Conservation (phyloP, 2,113 vertebrate genomes). For the Anolis sagrei region DNA sequence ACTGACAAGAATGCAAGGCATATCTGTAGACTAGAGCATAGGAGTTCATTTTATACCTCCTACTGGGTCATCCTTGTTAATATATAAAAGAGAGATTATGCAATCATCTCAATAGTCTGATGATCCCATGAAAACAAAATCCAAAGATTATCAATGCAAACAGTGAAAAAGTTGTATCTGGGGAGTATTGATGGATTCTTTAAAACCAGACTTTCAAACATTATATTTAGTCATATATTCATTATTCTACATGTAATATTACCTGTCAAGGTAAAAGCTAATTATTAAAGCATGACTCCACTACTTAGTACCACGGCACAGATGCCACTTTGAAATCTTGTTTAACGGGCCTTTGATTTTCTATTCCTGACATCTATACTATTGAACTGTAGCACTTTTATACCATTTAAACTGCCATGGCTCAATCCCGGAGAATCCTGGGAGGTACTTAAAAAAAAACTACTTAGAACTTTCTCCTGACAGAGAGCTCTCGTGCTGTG, state of each 20-base stretch:
- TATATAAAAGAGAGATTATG: not conserved
- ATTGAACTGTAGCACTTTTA: too few relatives aligned
- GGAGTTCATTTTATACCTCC: not conserved
- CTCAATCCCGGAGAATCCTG: too few relatives aligned
- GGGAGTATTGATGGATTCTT: not conserved
- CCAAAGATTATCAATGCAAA: not conserved
- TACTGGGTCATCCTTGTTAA: not conserved
- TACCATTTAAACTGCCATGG: too few relatives aligned
- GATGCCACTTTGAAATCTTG: not conserved
- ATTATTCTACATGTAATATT: not conserved
- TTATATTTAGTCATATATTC: not conserved
- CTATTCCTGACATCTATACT: not conserved
- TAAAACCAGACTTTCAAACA: not conserved
- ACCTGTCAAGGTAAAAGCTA: not conserved
- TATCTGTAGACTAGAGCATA: not conserved
- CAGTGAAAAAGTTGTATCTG: not conserved
- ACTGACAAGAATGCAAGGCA: not conserved
- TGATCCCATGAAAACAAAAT: not conserved
- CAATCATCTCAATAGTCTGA: not conserved
- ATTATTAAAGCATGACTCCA: not conserved
- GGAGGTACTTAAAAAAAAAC: too few relatives aligned
- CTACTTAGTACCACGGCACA: not conserved
- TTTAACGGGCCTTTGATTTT: slow-evolving; percentile 1
- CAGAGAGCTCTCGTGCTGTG: too few relatives aligned
- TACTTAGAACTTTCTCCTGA: too few relatives aligned